phyloP scores from a whole-genome alignment of 2,888 invertebrate species.

The Drosophila incognita region DNA sequence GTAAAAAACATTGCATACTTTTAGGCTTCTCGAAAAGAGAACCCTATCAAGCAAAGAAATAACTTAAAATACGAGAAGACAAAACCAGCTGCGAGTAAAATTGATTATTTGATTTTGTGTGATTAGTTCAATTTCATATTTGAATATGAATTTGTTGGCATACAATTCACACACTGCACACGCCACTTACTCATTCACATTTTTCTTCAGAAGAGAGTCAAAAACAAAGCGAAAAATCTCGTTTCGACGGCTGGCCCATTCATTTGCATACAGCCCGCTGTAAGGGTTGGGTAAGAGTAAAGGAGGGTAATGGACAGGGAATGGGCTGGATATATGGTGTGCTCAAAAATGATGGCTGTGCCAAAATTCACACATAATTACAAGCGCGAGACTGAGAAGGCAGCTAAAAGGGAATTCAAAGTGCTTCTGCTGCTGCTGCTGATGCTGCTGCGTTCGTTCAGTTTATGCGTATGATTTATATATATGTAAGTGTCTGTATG shows the following conservation, averaged over 20 bases:
- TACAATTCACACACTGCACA: slow-evolving; percentile 8
- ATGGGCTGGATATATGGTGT: background rate
- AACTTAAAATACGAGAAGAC: background rate
- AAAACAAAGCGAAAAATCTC: slow-evolving; percentile 14
- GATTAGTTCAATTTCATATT: background rate
- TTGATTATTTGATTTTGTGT: background rate
- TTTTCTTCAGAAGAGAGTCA: background rate
- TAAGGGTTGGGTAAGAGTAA: background rate
- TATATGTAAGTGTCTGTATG: background rate
- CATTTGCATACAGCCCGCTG: slow-evolving; percentile 46
- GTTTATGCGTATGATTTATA: slow-evolving; percentile 57
- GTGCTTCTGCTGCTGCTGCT: slow-evolving; percentile 16
- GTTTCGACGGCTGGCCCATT: slow-evolving; percentile 27
- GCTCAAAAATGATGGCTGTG: slow-evolving; percentile 52
- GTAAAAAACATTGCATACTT: slow-evolving; percentile 17
- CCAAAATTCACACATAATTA: slow-evolving; percentile 78
- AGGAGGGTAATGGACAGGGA: background rate
- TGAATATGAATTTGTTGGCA: slow-evolving; percentile 1
- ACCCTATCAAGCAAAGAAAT: background rate
- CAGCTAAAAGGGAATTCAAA: slow-evolving; percentile 11
- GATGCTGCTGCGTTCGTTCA: slow-evolving; percentile 3
- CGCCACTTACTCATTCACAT: background rate
- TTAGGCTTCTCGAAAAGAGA: slow-evolving; percentile 7
- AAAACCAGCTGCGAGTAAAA: background rate
- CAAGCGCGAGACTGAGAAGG: slow-evolving; percentile 41